Conservation (phyloP, 2,113 vertebrate species). For the Tor tambroides region DNA sequence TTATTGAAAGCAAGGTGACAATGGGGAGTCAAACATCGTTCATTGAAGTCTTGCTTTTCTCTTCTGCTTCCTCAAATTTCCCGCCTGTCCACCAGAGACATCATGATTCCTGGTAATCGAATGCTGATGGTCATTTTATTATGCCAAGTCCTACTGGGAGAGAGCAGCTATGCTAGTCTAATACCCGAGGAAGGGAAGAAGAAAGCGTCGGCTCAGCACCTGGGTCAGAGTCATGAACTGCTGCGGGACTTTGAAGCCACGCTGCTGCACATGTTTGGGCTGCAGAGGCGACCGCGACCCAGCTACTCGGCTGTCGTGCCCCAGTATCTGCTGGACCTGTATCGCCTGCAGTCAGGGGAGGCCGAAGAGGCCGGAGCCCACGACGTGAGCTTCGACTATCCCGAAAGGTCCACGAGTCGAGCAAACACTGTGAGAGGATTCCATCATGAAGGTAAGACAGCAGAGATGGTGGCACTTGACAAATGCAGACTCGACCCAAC, state of each 20-base stretch:
- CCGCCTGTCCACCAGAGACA: constrained; percentile 84
- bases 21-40: neutral
- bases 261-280: constrained; percentile 98
- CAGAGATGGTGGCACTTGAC: neutral
- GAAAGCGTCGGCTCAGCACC: constrained; percentile 82
- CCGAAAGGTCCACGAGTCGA: constrained; percentile 91
- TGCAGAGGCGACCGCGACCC: constrained; percentile 92
- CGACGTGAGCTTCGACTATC: constrained; percentile 86
- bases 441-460: constrained; percentile 92
- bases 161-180: constrained; percentile 96
- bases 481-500: neutral
- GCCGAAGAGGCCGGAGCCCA: constrained; percentile 85
- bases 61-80: constrained; percentile 49
- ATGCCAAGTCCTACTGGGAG: constrained; percentile 99
- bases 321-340: constrained; percentile 96
- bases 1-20: neutral
- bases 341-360: constrained; percentile 95
- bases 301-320: constrained; percentile 88
- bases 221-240: constrained; percentile 71
- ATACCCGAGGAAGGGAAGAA: constrained; percentile 97
- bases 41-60: constrained; percentile 20
- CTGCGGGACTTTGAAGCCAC: constrained; percentile 98
- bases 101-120: constrained; percentile 99
- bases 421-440: constrained; percentile 99
- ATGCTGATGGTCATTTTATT: constrained; percentile 99